Percentiles rank a stretch among this genome's conserved stretches.
Evolutionary conservation across 2,113 vertebrate genomes (phyloP).

Genomic region (Synodontis membranacea): DNA sequence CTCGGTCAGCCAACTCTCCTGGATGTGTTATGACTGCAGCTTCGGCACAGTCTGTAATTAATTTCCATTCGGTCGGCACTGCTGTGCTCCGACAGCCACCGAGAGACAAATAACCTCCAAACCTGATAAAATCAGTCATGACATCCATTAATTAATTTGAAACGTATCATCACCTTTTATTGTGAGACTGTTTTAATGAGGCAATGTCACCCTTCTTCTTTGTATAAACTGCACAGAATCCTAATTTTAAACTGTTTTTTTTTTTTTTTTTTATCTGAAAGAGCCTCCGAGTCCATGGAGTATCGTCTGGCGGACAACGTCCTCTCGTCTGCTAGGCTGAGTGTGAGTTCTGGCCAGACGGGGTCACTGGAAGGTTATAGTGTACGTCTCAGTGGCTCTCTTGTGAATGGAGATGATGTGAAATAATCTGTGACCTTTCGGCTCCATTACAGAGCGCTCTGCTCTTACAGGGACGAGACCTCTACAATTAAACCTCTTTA

Average conservation of each 20-base stretch:
- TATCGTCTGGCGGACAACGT: not conserved
- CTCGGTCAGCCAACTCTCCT: constrained; percentile 5
- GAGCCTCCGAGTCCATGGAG: not conserved
- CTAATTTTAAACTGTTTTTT: not conserved
- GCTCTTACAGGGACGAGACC: not conserved
- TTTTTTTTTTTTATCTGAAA: not conserved
- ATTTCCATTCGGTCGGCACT: constrained; percentile 62
- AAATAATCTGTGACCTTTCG: not conserved
- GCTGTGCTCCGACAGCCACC: constrained; percentile 57
- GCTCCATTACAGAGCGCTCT: not conserved
- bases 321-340: not conserved
- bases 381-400: not conserved
- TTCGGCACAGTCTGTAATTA: constrained; percentile 52
- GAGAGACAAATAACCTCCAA: constrained; percentile 85
- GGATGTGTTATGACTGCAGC: constrained; percentile 33
- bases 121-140: constrained; percentile 87
- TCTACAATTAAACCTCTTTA: constrained; percentile 21
- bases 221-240: not conserved
- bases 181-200: constrained; percentile 52
- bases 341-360: not conserved
- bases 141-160: constrained; percentile 88
- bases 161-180: constrained; percentile 69
- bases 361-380: not conserved
- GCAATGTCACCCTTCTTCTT: not conserved
- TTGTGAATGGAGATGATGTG: not conserved